Conservation (phyloP, 2,797 vertebrate genomes). For the Amblyraja radiata region DNA sequence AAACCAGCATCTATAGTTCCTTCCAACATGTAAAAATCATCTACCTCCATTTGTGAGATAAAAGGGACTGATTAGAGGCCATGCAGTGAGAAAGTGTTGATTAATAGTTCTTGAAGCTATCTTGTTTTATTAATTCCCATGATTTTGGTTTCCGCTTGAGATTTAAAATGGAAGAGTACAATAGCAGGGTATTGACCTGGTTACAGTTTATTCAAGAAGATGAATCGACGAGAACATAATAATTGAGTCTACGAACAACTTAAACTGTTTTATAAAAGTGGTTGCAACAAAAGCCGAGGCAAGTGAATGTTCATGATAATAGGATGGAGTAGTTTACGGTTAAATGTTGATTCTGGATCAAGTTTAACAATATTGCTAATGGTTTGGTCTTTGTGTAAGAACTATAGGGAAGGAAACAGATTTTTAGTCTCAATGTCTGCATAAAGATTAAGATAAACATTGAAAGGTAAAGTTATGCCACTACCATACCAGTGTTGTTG, state of each 20-base stretch:
- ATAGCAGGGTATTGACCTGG: background rate
- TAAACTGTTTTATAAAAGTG: background rate
- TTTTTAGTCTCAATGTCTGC: background rate
- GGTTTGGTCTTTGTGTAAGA: background rate
- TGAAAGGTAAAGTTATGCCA: background rate
- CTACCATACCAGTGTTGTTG: background rate
- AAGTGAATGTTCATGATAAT: background rate
- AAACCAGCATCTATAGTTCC: too few species aligned
- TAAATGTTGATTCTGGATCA: background rate
- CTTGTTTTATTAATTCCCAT: too few species aligned
- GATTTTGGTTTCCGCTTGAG: background rate
- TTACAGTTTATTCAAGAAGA: background rate
- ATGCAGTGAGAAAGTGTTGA: background rate
- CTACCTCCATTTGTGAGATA: background rate
- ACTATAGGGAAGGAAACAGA: background rate
- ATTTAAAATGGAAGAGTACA: background rate
- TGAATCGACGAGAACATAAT: too few species aligned
- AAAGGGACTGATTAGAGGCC: background rate
- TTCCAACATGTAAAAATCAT: too few species aligned
- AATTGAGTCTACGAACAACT: background rate
- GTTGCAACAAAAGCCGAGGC: background rate
- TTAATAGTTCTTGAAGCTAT: too few species aligned
- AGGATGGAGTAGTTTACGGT: background rate
- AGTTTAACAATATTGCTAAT: background rate
- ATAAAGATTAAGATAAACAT: background rate